Evolutionary conservation across 1,140 invertebrate genomes (phyloP), one percentile per base, ranked within the genome.

Genomic region (Prorops nasuta): DNA sequence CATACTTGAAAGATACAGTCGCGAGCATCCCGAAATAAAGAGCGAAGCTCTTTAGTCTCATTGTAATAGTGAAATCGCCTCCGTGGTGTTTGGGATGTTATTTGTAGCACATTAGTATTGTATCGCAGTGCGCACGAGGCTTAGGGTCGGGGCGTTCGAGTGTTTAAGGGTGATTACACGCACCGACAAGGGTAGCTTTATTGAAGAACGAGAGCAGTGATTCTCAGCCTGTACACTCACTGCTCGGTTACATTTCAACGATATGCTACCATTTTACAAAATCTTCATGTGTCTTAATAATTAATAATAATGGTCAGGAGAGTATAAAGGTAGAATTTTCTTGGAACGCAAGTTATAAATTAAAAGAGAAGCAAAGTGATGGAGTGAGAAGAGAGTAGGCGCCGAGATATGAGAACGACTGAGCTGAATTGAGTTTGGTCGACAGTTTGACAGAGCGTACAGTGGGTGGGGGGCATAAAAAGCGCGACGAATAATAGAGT

Each of bases 21-120:
- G n/a, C n/a, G n/a, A n/a, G n/a, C n/a, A n/a, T n/a, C n/a, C n/a
- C n/a, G n/a, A n/a, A n/a, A n/a, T n/a, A n/a, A n/a, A n/a, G n/a
- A n/a, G n/a, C 24, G 24, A 10, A 28, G 15, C 54, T 47, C 58
- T 60, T 62, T 57, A 58, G 58, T 51, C 32, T 60, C 55, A 74
- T 76, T 74, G 69, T 76, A 64, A 68, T 66, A 69, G 72, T 72
- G 72, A 76, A 76, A 75, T 75, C 72, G 70, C 56, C 55, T 69
- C 64, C n/a, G n/a, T n/a, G n/a, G 64, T 72, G 66, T 74, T 74
- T 71, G 70, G 68, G 65, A 75, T 74, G 72, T 75, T 76, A 73
- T 75, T 76, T 77, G 73, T 76, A 76, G 68, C 71, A 72, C 72
- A 77, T 77, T 77, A 77, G 72, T 77, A 77, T 77, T 77, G 71